Evolutionary conservation across 1,140 invertebrate species (phyloP).

Genomic region (Campoletis sonorensis): DNA sequence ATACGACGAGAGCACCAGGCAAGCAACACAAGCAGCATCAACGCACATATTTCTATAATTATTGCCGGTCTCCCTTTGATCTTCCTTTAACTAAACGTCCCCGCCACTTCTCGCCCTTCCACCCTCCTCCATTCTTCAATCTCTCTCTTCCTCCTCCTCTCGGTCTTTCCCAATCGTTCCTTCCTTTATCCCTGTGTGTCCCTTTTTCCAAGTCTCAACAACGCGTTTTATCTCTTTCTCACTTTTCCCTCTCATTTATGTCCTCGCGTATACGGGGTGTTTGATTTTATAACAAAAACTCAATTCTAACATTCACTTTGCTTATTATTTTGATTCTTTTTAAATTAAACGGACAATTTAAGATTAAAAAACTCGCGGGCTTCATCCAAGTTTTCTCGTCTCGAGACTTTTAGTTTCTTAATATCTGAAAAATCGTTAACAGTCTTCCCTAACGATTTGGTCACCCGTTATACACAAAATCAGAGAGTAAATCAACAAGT

Average conservation of each 20-base stretch:
- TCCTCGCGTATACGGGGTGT: conserved; percentile 32
- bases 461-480: neutral
- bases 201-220: conserved; percentile 9
- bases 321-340: neutral
- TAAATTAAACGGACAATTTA: neutral
- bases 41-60: conserved; percentile 75
- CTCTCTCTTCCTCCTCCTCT: conserved; percentile 45
- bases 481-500: neutral
- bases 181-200: conserved; percentile 32
- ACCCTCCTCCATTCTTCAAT: conserved; percentile 53
- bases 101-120: conserved; percentile 46
- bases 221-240: conserved; percentile 35
- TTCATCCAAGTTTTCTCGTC: too few species aligned
- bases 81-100: conserved; percentile 57
- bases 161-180: conserved; percentile 10
- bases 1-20: neutral
- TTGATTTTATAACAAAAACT: conserved; percentile 5
- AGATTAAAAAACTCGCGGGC: neutral
- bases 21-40: conserved; percentile 24
- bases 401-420: too few species aligned
- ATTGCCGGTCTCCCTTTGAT: conserved; percentile 74
- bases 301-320: neutral
- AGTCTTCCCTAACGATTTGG: neutral
- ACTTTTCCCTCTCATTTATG: conserved; percentile 49
- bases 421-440: neutral